phyloP scores from a whole-genome alignment of 2,888 invertebrate species.

The Leptinotarsa juncta region DNA sequence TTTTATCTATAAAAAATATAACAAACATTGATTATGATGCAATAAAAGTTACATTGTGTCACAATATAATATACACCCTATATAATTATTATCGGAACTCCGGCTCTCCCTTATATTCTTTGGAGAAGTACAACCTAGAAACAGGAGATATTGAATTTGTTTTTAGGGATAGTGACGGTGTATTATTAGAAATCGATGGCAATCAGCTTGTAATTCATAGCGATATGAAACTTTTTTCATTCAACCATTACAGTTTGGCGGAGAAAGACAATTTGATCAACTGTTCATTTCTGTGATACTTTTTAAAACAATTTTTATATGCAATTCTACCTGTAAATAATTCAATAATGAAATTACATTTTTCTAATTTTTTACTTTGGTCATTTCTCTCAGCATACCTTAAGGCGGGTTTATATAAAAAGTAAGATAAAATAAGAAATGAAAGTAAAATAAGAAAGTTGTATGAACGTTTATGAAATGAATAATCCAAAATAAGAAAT shows the following conservation, averaged over 20 bases:
- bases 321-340: neutral
- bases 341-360: neutral
- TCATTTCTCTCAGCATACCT: neutral
- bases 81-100: slow-evolving; percentile 46
- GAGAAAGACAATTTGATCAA: slow-evolving; percentile 37
- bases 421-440: too few species aligned
- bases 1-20: slow-evolving; percentile 39
- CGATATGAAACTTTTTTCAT: slow-evolving; percentile 32
- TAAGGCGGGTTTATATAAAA: neutral
- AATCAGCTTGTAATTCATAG: slow-evolving; percentile 19
- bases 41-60: slow-evolving; percentile 52
- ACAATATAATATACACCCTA: slow-evolving; percentile 52
- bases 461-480: too few species aligned
- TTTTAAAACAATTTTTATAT: neutral
- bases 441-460: too few species aligned
- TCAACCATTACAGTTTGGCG: slow-evolving; percentile 34
- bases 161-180: slow-evolving; percentile 26
- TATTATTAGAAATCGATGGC: slow-evolving; percentile 20
- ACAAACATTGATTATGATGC: slow-evolving; percentile 42
- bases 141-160: slow-evolving; percentile 33
- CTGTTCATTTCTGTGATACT: slow-evolving; percentile 24
- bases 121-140: slow-evolving; percentile 42
- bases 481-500: too few species aligned
- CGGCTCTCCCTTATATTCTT: slow-evolving; percentile 16
- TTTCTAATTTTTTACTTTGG: neutral